Evolutionary conservation across 2,888 invertebrate species (phyloP).

Genomic region (Octodonta nipae): DNA sequence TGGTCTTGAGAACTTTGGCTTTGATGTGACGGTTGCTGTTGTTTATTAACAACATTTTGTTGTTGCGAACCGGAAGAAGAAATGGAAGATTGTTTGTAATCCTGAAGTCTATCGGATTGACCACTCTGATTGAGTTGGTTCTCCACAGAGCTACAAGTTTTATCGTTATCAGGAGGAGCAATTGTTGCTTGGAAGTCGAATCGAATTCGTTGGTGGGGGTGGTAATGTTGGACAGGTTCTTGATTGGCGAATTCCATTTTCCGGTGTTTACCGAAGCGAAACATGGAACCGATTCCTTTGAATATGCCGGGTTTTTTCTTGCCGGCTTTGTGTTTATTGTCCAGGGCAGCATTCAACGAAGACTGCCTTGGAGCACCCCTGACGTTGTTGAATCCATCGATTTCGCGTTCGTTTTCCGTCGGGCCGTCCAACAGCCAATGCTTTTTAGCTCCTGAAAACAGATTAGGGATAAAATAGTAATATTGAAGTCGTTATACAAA

Average conservation of each 20-base stretch:
- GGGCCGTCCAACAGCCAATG: slow-evolving; percentile 71
- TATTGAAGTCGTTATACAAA: not conserved
- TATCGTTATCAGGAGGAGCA: slow-evolving; percentile 30
- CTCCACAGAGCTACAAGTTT: not conserved
- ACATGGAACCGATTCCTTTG: slow-evolving; percentile 67
- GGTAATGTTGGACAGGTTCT: slow-evolving; percentile 28
- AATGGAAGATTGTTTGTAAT: slow-evolving; percentile 13
- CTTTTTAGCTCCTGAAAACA: slow-evolving; percentile 48
- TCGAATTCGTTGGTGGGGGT: slow-evolving; percentile 29
- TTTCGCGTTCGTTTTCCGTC: slow-evolving; percentile 41
- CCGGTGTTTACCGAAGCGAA: slow-evolving; percentile 56
- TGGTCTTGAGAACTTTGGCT: slow-evolving; percentile 4
- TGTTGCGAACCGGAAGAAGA: slow-evolving; percentile 4
- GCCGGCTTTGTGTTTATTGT: slow-evolving; percentile 39
- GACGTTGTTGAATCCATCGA: slow-evolving; percentile 49
- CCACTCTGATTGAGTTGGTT: slow-evolving; percentile 36
- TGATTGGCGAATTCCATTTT: slow-evolving; percentile 36
- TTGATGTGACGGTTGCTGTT: no score
- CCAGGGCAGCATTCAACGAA: slow-evolving; percentile 53
- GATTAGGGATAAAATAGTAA: slow-evolving; percentile 2
- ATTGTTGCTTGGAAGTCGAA: slow-evolving; percentile 25
- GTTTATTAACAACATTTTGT: slow-evolving; percentile 4
- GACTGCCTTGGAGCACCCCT: slow-evolving; percentile 64
- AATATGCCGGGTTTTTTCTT: slow-evolving; percentile 65
- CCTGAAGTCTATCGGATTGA: slow-evolving; percentile 29